Conservation (phyloP, 2,113 vertebrate species). For the Erinaceus europaeus region DNA sequence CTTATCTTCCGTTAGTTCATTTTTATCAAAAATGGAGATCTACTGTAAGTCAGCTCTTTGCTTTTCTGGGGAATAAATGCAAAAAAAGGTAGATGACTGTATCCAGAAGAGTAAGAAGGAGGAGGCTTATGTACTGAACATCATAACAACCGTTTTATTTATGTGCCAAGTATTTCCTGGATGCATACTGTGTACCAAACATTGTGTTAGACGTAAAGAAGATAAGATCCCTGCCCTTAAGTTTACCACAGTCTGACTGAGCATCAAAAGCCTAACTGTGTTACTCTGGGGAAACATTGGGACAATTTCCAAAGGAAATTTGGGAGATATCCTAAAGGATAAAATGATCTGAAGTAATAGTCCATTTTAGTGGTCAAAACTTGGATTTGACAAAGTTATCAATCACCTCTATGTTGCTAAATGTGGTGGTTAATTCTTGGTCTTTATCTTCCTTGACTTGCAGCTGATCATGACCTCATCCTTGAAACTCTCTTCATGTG, state of each 20-base stretch:
- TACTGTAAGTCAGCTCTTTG: neutral
- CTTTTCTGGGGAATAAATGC: neutral
- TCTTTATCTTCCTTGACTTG: neutral
- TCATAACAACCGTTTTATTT: neutral
- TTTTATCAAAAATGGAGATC: neutral
- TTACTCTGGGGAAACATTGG: neutral
- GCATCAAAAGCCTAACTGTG: conserved; percentile 6
- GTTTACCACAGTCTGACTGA: conserved; percentile 1
- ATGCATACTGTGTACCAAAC: neutral
- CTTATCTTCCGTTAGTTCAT: neutral
- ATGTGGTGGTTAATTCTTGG: neutral
- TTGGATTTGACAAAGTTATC: neutral
- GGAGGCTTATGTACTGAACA: neutral
- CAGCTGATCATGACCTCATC: neutral
- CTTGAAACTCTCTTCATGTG: neutral
- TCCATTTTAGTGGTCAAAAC: conserved; percentile 22
- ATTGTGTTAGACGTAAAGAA: neutral
- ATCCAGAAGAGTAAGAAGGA: neutral
- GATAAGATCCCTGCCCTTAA: neutral
- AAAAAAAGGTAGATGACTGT: neutral
- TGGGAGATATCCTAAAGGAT: conserved; percentile 27
- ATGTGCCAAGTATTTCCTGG: neutral
- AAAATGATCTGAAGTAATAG: conserved; percentile 39
- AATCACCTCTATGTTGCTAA: neutral
- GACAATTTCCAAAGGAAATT: conserved; percentile 29